Base-by-base conservation (phyloP, 2,113 vertebrate species). In the Corynorhinus townsendii region DNA sequence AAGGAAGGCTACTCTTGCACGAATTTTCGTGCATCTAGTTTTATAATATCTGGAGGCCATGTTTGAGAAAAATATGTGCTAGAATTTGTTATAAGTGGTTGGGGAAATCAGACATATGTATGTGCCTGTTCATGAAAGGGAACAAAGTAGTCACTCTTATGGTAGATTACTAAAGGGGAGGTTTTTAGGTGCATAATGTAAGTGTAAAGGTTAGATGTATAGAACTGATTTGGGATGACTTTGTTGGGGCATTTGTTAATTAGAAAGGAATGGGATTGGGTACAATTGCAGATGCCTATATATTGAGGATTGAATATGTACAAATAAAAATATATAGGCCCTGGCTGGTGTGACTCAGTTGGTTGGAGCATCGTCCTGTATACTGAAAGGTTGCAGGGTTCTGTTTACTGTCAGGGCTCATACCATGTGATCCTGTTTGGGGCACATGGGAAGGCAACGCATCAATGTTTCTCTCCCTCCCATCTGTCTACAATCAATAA, bases 71-170 rank as follows among this genome's bases (percentile, higher is more conserved):
- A 68, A 43, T 80, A 4, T 79, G 4, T 91, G 35, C 83, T 43
- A 84, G 69, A 11, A 16, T 91, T 96, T 94, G 40, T 92, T 94
- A 86, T 15, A 93, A 95, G 52, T 93, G 54, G 2, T 89, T 82
- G 82, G 33, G 59, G 38, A 71, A 73, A 81, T 93, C 69, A 43
- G 22, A 35, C 4, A 45, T 83, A n/a, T 94, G 69, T 83, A 79
- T 69, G 62, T 94, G 35, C 38, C 15, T 94, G 15, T 81, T 80
- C 17, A 68, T 77, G 33, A 54, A 86, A 89, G 68, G n/a, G 20
- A 94, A 87, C 81, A 91, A 77, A 82, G 52, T 77, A 72, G 22
- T 89, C 7, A 75, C 64, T 10, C 56, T 59, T 59, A 30, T 87
- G 88, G 19, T 91, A 85, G 71, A 75, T 95, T 64, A 24, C 26